Evolutionary conservation across 2,888 invertebrate genomes (phyloP).

Genomic region (Philaethria dido): DNA sequence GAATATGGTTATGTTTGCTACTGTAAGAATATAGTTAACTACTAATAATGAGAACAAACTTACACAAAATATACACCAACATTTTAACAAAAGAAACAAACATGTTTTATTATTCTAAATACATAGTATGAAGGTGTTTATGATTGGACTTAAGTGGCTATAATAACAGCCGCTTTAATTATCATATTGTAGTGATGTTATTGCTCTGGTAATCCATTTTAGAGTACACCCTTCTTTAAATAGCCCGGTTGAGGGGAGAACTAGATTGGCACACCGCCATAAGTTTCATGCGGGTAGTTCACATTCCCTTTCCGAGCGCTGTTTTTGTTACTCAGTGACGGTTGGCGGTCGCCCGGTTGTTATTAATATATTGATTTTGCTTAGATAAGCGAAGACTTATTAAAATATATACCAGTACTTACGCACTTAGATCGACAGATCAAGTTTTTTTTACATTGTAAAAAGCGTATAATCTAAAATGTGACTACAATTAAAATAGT

Average conservation of each 20-base stretch:
- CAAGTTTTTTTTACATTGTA: constrained; percentile 2
- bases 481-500: constrained; percentile 2
- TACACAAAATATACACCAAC: neutral
- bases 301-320: constrained; percentile 53
- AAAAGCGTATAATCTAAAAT: constrained; percentile 11
- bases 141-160: constrained; percentile 22
- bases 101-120: constrained; percentile 3
- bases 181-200: constrained; percentile 39
- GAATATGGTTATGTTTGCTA: no score
- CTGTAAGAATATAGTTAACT: no score
- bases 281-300: constrained; percentile 74
- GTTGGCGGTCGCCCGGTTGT: constrained; percentile 54
- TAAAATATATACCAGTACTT: constrained; percentile 13
- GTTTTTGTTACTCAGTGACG: constrained; percentile 52
- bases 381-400: constrained; percentile 54
- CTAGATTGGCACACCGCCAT: constrained; percentile 76
- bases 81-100: constrained; percentile 9
- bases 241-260: constrained; percentile 63
- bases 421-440: neutral
- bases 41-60: no score
- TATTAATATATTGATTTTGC: constrained; percentile 73
- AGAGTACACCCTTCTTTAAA: constrained; percentile 70
- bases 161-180: constrained; percentile 37
- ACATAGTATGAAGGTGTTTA: neutral
- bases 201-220: constrained; percentile 59